A percentile compares a stretch with the other conserved stretches of the same genome.
Evolutionary conservation across 2,113 vertebrate genomes (phyloP).

Genomic region (Embiotoca jacksoni): DNA sequence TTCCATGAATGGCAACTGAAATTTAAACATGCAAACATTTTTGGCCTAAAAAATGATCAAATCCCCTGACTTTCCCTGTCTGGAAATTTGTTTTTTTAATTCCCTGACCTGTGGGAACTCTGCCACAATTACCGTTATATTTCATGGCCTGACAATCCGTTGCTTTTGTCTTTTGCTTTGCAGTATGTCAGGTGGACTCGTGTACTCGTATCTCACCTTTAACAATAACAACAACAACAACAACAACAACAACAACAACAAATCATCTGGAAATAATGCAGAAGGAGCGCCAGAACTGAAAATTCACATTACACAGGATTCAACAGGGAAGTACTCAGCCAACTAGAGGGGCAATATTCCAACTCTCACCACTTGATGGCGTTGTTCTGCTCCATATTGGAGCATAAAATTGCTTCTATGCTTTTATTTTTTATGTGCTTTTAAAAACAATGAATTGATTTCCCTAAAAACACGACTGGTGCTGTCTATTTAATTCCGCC

Average conservation of each 20-base stretch:
- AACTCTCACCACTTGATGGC: conserved; percentile 40
- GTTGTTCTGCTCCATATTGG: conserved; percentile 70
- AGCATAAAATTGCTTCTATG: conserved; percentile 19
- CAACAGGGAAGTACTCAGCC: neutral
- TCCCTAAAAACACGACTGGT: neutral
- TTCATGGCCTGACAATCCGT: neutral
- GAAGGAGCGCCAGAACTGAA: conserved; percentile 39
- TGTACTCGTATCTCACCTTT: conserved; percentile 90
- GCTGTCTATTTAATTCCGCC: neutral
- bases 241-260: conserved; percentile 38
- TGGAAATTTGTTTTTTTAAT: no score
- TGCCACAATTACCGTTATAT: neutral
- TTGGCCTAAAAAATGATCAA: no score
- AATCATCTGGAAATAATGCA: conserved; percentile 7
- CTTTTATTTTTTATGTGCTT: neutral
- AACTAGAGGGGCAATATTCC: conserved; percentile 5
- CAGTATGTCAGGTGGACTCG: conserved; percentile 91
- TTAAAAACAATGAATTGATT: neutral
- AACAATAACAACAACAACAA: conserved; percentile 38
- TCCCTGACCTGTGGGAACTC: no score
- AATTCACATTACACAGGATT: conserved; percentile 25
- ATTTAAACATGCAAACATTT: no score
- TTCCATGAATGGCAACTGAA: no score
- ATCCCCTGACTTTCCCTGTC: no score
- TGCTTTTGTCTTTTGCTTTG: conserved; percentile 31